Base-by-base conservation (phyloP, 2,113 vertebrate genomes). In the Vicugna pacos region DNA sequence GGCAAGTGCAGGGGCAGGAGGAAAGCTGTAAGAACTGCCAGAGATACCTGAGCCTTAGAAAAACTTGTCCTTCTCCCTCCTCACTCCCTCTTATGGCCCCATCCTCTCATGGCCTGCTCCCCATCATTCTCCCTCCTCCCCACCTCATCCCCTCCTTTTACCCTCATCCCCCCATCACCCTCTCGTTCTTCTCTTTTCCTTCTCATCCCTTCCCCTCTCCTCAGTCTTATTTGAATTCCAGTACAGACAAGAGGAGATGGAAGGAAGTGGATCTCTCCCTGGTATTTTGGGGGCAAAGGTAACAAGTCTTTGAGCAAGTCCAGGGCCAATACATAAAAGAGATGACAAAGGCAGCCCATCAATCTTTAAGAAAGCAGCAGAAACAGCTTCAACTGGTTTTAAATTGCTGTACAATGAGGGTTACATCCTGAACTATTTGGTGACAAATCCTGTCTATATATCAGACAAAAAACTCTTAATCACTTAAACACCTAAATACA, bases 401-500 rank as follows among this genome's bases (percentile, higher is more conserved):
- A 70, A 86, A 77, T 48, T 42, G 42, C 65, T 20, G 20, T 42
- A 73, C 35, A 81, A 17, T 38, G 48, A 80, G 48, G 32, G 72
- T 77, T 75, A 94, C 73, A 95, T 95, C 89, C 93, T 92, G 86
- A 85, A 80, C 83, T 58, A 38, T 54, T 32, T 17, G 50, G 77
- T 72, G 65, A 73, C 75, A 97, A 96, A 98, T 96, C 96, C 94
- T 88, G 20, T 60, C 89, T 73, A 81, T 94, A 73, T 69, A 95
- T 97, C 98, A 98, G 42, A 95, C 32, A 69, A 90, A 92, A 94
- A 95, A 83, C 95, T 91, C 76, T 96, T 96, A 91, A 89, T 95
- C 98, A 95, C 96, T 93, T 96, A 95, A 97, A 94, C 72, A 95
- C 93, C 86, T 77, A 93, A 89, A 79, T 48, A 88, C 73, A 92